Conservation (phyloP, 2,797 vertebrate genomes). For the Semotilus atromaculatus region DNA sequence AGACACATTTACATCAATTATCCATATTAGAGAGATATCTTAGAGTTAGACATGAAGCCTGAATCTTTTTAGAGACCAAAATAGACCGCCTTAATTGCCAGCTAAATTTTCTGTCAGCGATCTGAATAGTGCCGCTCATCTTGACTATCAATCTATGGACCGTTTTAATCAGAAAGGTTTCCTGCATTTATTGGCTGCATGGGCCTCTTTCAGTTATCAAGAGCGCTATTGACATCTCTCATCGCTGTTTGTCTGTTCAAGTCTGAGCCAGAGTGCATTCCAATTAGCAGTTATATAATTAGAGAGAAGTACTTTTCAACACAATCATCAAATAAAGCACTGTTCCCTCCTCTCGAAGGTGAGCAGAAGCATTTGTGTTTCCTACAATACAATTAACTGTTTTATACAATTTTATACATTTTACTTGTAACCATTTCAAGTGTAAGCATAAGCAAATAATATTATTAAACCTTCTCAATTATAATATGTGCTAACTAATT, state of each 20-base stretch:
- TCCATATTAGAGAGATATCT: not conserved
- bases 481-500: too few species aligned
- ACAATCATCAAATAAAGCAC: slow-evolving; percentile 23
- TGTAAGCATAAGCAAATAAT: too few species aligned
- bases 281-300: slow-evolving; percentile 62
- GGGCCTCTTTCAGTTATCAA: slow-evolving; percentile 37
- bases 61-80: slow-evolving; percentile 57
- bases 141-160: slow-evolving; percentile 36
- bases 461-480: too few species aligned
- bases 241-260: slow-evolving; percentile 48
- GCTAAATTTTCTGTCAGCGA: slow-evolving; percentile 43
- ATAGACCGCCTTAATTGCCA: slow-evolving; percentile 44
- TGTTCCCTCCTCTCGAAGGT: slow-evolving; percentile 31
- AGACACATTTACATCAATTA: slow-evolving; percentile 4
- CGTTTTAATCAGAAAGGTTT: slow-evolving; percentile 49
- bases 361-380: slow-evolving; percentile 27
- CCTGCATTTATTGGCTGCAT: slow-evolving; percentile 52
- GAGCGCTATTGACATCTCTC: slow-evolving; percentile 55
- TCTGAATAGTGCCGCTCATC: slow-evolving; percentile 44
- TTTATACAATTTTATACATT: too few species aligned
- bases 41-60: slow-evolving; percentile 35
- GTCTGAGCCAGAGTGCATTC: slow-evolving; percentile 34
- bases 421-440: too few species aligned
- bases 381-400: too few species aligned
- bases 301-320: slow-evolving; percentile 37